Base-by-base conservation (phyloP, 2,113 vertebrate species). In the Salvelinus alpinus region DNA sequence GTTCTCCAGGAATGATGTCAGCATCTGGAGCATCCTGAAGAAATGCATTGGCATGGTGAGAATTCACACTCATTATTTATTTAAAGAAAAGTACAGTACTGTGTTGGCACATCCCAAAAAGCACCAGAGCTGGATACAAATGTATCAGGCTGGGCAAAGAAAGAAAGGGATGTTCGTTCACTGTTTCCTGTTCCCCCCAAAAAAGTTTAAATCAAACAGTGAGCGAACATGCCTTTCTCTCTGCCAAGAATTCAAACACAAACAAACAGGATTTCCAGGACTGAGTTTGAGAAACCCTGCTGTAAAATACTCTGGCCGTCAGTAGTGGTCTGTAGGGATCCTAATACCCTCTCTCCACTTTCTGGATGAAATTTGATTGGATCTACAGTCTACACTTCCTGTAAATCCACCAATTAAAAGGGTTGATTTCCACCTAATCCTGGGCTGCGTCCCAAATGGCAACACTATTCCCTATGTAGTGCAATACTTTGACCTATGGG, bases 11-110 rank as follows among this genome's bases (percentile, higher is more conserved):
- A 98, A 99, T 78, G 96, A 99, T 59, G 96, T 98, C 89, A 99
- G 97, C 89, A 95, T 99, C 88, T 99, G 98, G 97, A 97, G 97
- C 85, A 97, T 99, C 91, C 94, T 99, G 79, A 96, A 97, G 86
- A 99, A 99, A 88, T 99, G 97, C 88, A 99, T 99, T 70, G 98
- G 98, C 91, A 99, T 99, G 98, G 98, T 99, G 90, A 91, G 94
- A 66, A 44, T 60, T n/a, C 18, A 60, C 16, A 8, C 4, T 44
- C 38, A 16, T 1, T 44, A 20, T 38, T 5, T 54, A 54, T 54
- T 54, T 54, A 44, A 16, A 16, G 51, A 54, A 54, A 44, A 44
- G 9, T 44, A 44, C 38, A 44, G 38, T 44, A 44, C 1, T 0
- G 38, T 9, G 8, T 38, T 38, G 38, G 38, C 9, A 44, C 38